phyloP scores from a whole-genome alignment of 2,888 invertebrate genomes.

The Dinocampus coccinellae region DNA sequence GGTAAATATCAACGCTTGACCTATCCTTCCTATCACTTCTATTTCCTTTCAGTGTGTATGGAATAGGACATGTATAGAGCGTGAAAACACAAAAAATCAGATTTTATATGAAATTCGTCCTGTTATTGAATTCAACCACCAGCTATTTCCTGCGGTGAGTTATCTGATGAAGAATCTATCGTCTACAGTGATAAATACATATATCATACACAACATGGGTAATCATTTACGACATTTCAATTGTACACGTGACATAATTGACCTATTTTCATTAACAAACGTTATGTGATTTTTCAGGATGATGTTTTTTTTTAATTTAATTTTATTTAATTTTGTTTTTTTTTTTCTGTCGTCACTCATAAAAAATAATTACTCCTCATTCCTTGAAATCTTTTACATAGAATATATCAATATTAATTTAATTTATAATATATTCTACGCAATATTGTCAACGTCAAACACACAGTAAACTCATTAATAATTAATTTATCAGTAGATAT shows the following conservation, averaged over 20 bases:
- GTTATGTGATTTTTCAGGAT: not conserved
- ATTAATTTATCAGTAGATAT: too few species aligned
- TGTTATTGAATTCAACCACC: constrained; percentile 5
- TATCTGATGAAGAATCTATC: not conserved
- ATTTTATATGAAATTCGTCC: constrained; percentile 5
- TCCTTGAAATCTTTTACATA: too few species aligned
- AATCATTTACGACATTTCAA: not conserved
- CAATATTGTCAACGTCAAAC: too few species aligned
- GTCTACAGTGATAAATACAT: not conserved
- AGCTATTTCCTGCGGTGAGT: not conserved
- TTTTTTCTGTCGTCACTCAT: too few species aligned
- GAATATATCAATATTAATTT: too few species aligned
- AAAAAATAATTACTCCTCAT: too few species aligned
- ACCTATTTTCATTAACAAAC: not conserved
- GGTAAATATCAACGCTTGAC: not conserved
- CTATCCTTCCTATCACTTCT: not conserved
- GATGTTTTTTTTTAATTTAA: too few species aligned
- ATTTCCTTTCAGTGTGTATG: not conserved
- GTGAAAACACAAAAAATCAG: not conserved
- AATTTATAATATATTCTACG: too few species aligned
- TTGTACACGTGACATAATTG: not conserved
- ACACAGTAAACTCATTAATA: too few species aligned
- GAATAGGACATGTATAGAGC: not conserved
- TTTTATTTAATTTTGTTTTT: too few species aligned
- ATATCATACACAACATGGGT: not conserved